Conservation (phyloP, 37 sponge, comb jelly and placozoan genomes). For the Crambe crambe region DNA sequence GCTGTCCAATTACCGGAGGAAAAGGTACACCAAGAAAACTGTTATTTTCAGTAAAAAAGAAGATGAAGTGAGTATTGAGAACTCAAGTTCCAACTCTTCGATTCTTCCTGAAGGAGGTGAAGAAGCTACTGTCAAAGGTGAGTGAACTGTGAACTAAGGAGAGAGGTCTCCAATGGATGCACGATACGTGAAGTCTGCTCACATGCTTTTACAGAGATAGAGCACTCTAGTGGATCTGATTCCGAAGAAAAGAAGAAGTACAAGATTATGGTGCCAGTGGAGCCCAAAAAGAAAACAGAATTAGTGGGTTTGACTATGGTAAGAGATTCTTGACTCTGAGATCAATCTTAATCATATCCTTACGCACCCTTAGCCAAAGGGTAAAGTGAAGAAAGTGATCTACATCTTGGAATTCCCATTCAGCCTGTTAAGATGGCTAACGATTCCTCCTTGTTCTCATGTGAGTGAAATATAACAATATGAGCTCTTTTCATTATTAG, state of each 20-base stretch:
- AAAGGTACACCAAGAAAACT: neutral
- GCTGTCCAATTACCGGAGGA: neutral
- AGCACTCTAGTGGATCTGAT: neutral
- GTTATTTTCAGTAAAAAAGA: neutral
- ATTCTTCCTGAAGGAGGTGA: too few species aligned
- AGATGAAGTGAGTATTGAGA: too few species aligned
- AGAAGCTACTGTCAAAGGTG: too few species aligned
- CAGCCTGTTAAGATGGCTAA: constrained; percentile 65
- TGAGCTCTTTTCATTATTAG: neutral
- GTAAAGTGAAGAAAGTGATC: constrained; percentile 34
- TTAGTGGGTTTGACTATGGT: constrained; percentile 37
- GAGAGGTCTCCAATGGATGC: too few species aligned
- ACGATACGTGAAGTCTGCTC: too few species aligned
- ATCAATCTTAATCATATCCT: neutral
- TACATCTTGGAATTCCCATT: constrained; percentile 65
- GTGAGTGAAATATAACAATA: constrained; percentile 4
- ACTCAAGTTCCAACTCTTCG: too few species aligned
- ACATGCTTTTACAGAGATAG: constrained; percentile 27
- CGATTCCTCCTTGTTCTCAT: constrained; percentile 67
- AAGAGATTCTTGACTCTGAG: neutral
- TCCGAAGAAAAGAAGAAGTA: neutral
- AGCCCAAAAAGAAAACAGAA: neutral
- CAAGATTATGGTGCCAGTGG: neutral
- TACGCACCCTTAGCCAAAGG: constrained; percentile 37
- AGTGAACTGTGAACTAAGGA: too few species aligned